Evolutionary conservation across 2,113 vertebrate genomes (phyloP), one percentile per base, ranked within the genome.

Genomic region (Eulemur rufifrons): DNA sequence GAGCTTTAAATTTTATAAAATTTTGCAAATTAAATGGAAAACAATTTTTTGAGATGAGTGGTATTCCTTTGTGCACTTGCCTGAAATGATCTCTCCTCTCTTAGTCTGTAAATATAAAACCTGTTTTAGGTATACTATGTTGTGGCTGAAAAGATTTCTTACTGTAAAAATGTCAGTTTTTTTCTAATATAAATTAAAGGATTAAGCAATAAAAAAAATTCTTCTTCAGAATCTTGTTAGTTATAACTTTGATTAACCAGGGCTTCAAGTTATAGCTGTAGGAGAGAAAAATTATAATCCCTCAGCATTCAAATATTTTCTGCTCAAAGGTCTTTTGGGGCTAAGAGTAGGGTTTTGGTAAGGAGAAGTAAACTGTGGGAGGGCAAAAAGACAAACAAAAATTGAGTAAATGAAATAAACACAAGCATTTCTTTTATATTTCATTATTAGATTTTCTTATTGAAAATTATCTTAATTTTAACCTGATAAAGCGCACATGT

Each of bases 71-170:
- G 69, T 85, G 23, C 6, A 95, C 29, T 61, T 45, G 20, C 21
- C 91, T 87, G 76, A 95, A 95, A 73, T 94, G 8, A 66, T 59
- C 89, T 80, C 10, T 77, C 56, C 63, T 90, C 18, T 83, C 34
- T 96, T 88, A 78, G 66, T 45, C 39, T 66, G 80, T 88, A 96
- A 89, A 93, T 78, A 85, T 27, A 85, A 96, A 92, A 86, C 50
- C 61, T 91, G 34, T 77, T 66, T 66, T 89, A 83, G 42, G 42
- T 29, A 63, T 25, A 88, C 3, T 13, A 81, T 34, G 52, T 39
- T 77, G 0, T 64, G 34, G 59, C 34, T 88, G 29, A 56, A 34
- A 96, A 68, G 42, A 94, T 25, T 74, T 76, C 82, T n/a, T 68
- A 81, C 27, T 90, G 1, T 81, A 90, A 88, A 89, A 89, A n/a